Conservation (phyloP, 2,888 invertebrate species). For the Parnassius mnemosyne region DNA sequence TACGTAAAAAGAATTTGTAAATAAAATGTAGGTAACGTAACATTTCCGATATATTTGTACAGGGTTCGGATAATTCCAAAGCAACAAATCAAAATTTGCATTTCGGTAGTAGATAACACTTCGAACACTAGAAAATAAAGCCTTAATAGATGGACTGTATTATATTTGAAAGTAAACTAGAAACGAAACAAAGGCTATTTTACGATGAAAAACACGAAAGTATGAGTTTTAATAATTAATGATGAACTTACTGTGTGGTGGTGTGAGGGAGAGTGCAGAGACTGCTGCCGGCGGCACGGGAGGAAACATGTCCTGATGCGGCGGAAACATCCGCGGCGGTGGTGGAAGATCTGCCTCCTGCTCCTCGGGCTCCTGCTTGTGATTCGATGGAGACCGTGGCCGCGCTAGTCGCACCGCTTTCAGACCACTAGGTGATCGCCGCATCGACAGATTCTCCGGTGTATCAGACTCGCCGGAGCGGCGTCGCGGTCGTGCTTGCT, state of each 20-base stretch:
- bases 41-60: no score
- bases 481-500: conserved; percentile 91
- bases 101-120: no score
- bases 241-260: conserved; percentile 87
- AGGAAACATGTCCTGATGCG: conserved; percentile 85
- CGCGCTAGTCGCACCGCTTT: conserved; percentile 68
- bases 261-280: conserved; percentile 88
- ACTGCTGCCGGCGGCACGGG: conserved; percentile 84
- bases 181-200: no score
- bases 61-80: no score
- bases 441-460: conserved; percentile 83
- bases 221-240: conserved; percentile 4
- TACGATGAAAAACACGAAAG: background rate
- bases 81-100: no score
- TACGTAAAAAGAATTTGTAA: background rate
- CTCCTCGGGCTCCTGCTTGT: conserved; percentile 66
- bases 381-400: conserved; percentile 58
- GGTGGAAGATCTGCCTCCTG: conserved; percentile 76
- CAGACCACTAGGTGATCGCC: conserved; percentile 70
- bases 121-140: no score
- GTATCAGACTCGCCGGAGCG: conserved; percentile 87
- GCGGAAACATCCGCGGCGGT: conserved; percentile 78
- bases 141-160: no score
- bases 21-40: conserved; percentile 7
- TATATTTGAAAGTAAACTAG: no score